Percentiles rank a stretch among this genome's conserved stretches.
Conservation (phyloP, 2,888 invertebrate species). For the Hemithea aestivaria region DNA sequence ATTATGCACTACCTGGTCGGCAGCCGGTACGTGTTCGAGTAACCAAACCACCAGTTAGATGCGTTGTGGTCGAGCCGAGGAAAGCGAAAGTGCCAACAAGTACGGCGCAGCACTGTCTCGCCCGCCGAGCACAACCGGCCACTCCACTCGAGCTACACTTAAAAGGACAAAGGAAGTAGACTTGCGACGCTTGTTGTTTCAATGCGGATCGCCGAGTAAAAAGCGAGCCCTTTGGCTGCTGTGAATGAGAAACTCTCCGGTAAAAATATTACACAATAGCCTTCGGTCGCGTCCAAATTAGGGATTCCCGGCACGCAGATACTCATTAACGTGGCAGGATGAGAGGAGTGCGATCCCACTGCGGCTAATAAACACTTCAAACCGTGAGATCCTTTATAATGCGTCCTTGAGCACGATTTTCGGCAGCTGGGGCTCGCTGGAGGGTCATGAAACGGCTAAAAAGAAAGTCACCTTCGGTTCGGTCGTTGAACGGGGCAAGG, state of each 20-base stretch:
- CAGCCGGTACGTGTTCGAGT: conserved; percentile 20
- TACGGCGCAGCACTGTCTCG: conserved; percentile 30
- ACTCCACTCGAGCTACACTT: conserved; percentile 34
- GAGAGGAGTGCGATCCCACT: conserved; percentile 6
- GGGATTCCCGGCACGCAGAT: conserved; percentile 3
- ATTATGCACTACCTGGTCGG: conserved; percentile 23
- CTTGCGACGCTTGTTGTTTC: conserved; percentile 30
- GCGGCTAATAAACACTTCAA: conserved; percentile 23
- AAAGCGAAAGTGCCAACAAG: conserved; percentile 69
- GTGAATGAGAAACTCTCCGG: conserved; percentile 4
- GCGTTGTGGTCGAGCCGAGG: conserved; percentile 39
- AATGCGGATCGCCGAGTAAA: conserved; percentile 19
- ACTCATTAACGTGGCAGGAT: conserved; percentile 11
- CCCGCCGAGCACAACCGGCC: conserved; percentile 23
- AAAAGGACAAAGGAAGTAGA: conserved; percentile 50
- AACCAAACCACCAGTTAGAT: conserved; percentile 22
- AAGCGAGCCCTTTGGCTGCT: conserved; percentile 10
- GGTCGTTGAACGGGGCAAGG: conserved; percentile 15
- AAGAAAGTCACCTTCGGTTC: conserved; percentile 19
- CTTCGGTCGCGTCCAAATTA: not conserved
- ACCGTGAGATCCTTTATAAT: conserved; percentile 17
- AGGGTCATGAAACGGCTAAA: conserved; percentile 21
- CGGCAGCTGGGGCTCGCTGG: conserved; percentile 17
- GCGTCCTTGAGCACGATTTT: conserved; percentile 45
- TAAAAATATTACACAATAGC: not conserved